Evolutionary conservation across 2,888 invertebrate species (phyloP).

Genomic region (Brenthis ino): DNA sequence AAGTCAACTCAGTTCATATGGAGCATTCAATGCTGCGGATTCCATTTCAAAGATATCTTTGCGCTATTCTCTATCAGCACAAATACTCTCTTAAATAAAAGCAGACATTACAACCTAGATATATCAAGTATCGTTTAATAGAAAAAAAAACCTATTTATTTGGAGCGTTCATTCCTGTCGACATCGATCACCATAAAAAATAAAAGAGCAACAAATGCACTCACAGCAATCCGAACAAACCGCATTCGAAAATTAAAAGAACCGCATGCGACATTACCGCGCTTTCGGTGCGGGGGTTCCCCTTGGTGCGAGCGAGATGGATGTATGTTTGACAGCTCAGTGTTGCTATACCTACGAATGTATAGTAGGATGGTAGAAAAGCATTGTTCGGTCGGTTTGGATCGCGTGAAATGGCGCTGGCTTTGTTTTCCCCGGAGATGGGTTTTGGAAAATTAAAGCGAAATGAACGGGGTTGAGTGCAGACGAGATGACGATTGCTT

Average conservation of each 20-base stretch:
- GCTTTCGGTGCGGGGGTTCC: conserved; percentile 55
- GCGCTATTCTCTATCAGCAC: conserved; percentile 12
- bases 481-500: conserved; percentile 72
- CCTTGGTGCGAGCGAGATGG: conserved; percentile 57
- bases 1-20: not conserved
- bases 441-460: conserved; percentile 78
- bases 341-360: conserved; percentile 22
- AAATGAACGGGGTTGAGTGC: conserved; percentile 66
- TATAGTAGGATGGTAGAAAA: conserved; percentile 58
- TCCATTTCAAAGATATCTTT: conserved; percentile 12
- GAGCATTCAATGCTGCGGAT: conserved; percentile 5
- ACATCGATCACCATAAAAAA: conserved; percentile 55
- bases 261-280: conserved; percentile 66
- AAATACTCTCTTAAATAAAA: conserved; percentile 28
- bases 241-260: conserved; percentile 79
- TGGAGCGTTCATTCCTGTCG: conserved; percentile 40
- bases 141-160: conserved; percentile 38
- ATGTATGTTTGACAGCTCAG: conserved; percentile 57
- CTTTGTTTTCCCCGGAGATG: conserved; percentile 72
- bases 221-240: conserved; percentile 68
- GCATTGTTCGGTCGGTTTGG: conserved; percentile 78
- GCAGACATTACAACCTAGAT: conserved; percentile 28
- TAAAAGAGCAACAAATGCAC: conserved; percentile 46
- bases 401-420: conserved; percentile 75
- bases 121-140: conserved; percentile 32